Base-by-base conservation (phyloP, 2,113 vertebrate genomes). In the Tachysurus fulvidraco region DNA sequence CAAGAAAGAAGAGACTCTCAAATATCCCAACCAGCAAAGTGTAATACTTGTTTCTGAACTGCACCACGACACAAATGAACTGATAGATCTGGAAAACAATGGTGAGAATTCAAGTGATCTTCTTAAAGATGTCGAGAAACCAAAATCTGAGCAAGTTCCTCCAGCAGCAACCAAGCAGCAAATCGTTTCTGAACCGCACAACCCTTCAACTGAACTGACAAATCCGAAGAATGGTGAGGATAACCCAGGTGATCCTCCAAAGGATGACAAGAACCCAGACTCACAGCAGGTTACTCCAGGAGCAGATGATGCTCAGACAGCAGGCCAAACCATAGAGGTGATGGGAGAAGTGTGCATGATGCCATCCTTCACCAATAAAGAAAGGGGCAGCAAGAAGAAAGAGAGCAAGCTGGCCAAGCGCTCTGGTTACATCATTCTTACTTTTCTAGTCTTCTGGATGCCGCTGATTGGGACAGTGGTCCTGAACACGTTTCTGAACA, bases 371-470 rank as follows among this genome's bases (percentile, higher is more conserved):
- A 85, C 88, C n/a, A 90, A 79, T 28, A 91, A 77, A 84, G 94
- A 95, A 21, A 91, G 91, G 88, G 90, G 80, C 0, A 94, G 83
- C 14, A 93, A 94, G 57, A 94, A 89, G 62, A 95, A 95, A 81
- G 95, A 96, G 46, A 91, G 93, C 81, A 93, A 94, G 90, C 90
- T 95, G 91, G 95, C 95, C 0, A 95, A 94, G 80, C 94, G 95
- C n/a, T 94, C 94, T 0, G 95, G 92, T 41, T 95, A 94, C 86
- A 95, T 95, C 1, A 94, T 95, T 16, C 13, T 94, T n/a, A 94
- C 95, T 14, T 95, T 95, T 85, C 85, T 95, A 19, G 52, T 95
- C 8, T 94, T 95, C 86, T 95, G 94, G 95, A 87, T 93, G 13
- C 95, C 94, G 0, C 30, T 96, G 67, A 93, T 95, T 67, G 90